Percentiles rank a stretch among this genome's conserved stretches.
phyloP scores from a whole-genome alignment of 2,113 vertebrate species.

The Takifugu flavidus region DNA sequence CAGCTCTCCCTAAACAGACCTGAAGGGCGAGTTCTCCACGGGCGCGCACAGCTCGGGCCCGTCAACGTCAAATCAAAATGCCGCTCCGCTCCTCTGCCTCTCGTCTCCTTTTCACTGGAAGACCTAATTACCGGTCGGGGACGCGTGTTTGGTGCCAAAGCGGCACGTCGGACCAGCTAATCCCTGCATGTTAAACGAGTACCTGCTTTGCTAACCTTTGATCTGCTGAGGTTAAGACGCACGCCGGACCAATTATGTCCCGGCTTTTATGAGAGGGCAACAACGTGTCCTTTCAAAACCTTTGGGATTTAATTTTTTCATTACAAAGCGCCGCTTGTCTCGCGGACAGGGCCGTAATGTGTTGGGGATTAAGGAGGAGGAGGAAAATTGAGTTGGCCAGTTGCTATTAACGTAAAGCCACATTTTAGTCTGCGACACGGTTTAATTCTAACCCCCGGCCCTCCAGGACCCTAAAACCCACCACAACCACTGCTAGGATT shows the following conservation, averaged over 20 bases:
- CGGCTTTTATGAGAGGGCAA: conserved; percentile 53
- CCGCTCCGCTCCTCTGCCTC: conserved; percentile 7
- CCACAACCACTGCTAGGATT: conserved; percentile 57
- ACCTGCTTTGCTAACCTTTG: conserved; percentile 66
- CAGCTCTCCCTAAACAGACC: conserved; percentile 68
- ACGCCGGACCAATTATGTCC: conserved; percentile 50
- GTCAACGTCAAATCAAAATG: conserved; percentile 41
- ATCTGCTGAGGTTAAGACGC: conserved; percentile 48
- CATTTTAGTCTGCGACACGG: conserved; percentile 46
- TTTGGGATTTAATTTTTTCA: conserved; percentile 45
- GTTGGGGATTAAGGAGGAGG: conserved; percentile 47
- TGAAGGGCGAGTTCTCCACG: conserved; percentile 40
- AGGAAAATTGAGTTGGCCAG: conserved; percentile 51
- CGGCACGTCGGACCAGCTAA: conserved; percentile 42
- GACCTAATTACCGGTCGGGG: conserved; percentile 34
- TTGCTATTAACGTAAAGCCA: conserved; percentile 59
- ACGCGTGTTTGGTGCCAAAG: conserved; percentile 32
- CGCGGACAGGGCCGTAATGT: conserved; percentile 33
- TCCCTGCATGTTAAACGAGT: conserved; percentile 59
- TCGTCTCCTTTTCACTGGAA: conserved; percentile 3
- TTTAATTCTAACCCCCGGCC: conserved; percentile 56
- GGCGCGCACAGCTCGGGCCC: conserved; percentile 56
- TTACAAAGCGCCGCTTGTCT: conserved; percentile 54
- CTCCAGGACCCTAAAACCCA: conserved; percentile 51
- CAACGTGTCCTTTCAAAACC: conserved; percentile 59